Base-by-base conservation (phyloP, 35 echinoderm and acorn worm species). In the Apostichopus japonicus region DNA sequence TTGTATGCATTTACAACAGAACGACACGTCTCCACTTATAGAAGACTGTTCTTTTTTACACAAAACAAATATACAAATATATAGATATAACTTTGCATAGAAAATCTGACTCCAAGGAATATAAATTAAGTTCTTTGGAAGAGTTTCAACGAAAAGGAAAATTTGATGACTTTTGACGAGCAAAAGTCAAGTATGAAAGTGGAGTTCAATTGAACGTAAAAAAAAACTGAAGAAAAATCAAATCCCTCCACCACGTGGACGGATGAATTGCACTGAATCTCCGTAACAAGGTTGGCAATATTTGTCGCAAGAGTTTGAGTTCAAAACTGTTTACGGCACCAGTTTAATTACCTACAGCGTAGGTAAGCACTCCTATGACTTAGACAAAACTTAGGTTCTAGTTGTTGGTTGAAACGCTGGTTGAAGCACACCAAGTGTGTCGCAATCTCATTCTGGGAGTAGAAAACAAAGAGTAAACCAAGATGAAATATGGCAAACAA, bases 71-170 rank as follows among this genome's bases (percentile, higher is more conserved):
- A 88, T 88, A 88, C 62, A 88, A 67, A 88, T 71, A 88, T 88
- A 88, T 71, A 88, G 58, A 81, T 23, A 73, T 71, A 71, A 88
- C 67, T 71, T 88, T 88, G 86, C 86, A 88, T 88, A 88, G 86
- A 88, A 88, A 71, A 71, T 88, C n/a, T 88, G 58, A 84, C 54
- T 91, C 89, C 89, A 77, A 91, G 89, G 89, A 91, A 91, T 91
- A 91, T 91, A 91, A 91, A 91, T 91, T 91, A 91, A 91, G 89
- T 91, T 91, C 89, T 91, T 91, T 91, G 89, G 89, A 91, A 91
- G 89, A 91, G 86, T 88, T 88, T 73, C 58, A 71, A 88, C 25
- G 71, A 73, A 88, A 88, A 87, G 65, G 65, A 88, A 89, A 72
- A 44, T 44, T 44, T 44, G 33, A 44, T 44, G 33, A 44, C 33